phyloP scores from a whole-genome alignment of 2,888 invertebrate species.

The Sinotaia quadrata region DNA sequence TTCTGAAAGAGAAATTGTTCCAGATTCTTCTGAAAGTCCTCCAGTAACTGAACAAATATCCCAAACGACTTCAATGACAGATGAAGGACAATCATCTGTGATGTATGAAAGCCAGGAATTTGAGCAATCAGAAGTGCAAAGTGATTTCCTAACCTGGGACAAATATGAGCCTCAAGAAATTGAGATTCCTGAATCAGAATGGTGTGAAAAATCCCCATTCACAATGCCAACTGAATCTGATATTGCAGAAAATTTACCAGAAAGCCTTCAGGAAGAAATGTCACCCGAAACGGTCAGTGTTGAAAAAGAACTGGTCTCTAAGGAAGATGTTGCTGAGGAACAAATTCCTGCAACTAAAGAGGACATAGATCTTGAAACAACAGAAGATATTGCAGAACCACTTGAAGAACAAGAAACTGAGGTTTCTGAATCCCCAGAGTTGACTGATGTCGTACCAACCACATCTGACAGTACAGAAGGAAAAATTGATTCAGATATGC shows the following conservation, averaged over 20 bases:
- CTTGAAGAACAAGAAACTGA: not conserved
- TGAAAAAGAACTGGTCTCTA: not conserved
- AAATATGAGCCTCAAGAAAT: constrained; percentile 6
- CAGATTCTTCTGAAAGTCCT: no score
- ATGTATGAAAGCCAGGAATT: no score
- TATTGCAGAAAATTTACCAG: not conserved
- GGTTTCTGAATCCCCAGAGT: no score
- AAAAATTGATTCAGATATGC: no score
- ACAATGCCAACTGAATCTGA: not conserved
- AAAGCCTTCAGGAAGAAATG: not conserved
- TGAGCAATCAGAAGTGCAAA: no score
- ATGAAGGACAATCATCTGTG: no score
- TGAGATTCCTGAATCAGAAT: not conserved
- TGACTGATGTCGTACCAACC: no score
- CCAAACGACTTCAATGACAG: no score
- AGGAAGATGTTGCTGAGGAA: not conserved
- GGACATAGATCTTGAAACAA: not conserved
- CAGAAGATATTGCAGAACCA: not conserved
- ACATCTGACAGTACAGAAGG: no score
- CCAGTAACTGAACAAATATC: no score
- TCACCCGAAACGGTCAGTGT: not conserved
- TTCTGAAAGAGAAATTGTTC: no score
- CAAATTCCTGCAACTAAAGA: not conserved
- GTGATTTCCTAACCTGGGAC: no score
- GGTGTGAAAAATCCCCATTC: not conserved